Percentiles rank a stretch among this genome's conserved stretches.
Evolutionary conservation across 2,113 vertebrate genomes (phyloP).

Genomic region (Campylomormyrus numenius): DNA sequence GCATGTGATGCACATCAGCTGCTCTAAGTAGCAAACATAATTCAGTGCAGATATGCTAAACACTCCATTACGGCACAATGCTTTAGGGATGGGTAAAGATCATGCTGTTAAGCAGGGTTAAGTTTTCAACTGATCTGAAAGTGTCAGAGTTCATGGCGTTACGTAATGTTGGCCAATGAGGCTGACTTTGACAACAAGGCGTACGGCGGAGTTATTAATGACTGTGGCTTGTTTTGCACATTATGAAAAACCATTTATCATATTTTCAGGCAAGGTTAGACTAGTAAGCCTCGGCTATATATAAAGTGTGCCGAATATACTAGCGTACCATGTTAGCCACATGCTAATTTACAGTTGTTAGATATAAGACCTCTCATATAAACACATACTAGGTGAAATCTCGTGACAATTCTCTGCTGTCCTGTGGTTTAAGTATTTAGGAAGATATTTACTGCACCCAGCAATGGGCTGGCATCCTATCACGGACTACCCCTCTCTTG

Average conservation of each 20-base stretch:
- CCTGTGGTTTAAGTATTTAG: background rate
- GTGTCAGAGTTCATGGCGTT: background rate
- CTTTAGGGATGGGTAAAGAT: background rate
- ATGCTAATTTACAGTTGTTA: background rate
- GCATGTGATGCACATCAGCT: background rate
- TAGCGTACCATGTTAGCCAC: background rate
- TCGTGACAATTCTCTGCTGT: background rate
- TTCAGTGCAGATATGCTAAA: background rate
- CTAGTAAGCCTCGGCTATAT: background rate
- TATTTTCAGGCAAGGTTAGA: background rate
- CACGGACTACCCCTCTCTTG: background rate
- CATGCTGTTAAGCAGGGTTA: background rate
- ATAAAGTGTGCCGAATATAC: background rate
- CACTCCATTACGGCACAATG: background rate
- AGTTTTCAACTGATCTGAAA: background rate
- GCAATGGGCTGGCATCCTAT: background rate
- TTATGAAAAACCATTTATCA: background rate
- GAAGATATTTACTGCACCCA: background rate
- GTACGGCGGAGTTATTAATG: background rate
- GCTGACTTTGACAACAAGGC: background rate
- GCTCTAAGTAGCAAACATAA: background rate
- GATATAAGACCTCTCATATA: background rate
- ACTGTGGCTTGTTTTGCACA: background rate
- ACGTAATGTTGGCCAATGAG: background rate
- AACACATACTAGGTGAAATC: background rate